phyloP scores from a whole-genome alignment of 2,888 invertebrate genomes.

The Chymomyza amoena region DNA sequence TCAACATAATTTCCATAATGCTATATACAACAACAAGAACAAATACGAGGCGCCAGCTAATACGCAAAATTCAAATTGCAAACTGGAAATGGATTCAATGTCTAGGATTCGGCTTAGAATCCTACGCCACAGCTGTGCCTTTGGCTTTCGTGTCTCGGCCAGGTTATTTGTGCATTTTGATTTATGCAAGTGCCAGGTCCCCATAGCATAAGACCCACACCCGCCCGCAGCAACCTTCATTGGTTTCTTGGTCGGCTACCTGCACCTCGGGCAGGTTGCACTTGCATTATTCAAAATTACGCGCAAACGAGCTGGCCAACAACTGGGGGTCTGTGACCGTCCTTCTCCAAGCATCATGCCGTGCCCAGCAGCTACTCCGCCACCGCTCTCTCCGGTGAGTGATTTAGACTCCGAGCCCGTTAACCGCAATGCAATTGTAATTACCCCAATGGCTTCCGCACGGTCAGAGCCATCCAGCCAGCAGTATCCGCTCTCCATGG shows the following conservation, averaged over 20 bases:
- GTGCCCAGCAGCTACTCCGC: constrained; percentile 1
- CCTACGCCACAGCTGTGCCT: background rate
- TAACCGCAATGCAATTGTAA: constrained; percentile 73
- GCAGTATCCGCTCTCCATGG: constrained; percentile 1
- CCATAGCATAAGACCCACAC: background rate
- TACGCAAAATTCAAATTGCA: constrained; percentile 1
- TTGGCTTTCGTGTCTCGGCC: constrained; percentile 19
- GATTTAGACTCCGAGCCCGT: constrained; percentile 58
- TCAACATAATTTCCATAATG: constrained; percentile 70
- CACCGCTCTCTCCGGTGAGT: constrained; percentile 47
- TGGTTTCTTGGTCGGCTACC: background rate
- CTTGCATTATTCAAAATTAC: constrained; percentile 65
- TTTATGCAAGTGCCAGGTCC: constrained; percentile 52
- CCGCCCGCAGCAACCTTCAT: background rate
- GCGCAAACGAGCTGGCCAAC: constrained; percentile 30
- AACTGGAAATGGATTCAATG: background rate
- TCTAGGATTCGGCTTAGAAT: background rate
- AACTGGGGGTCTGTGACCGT: background rate
- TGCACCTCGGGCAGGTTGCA: constrained; percentile 28
- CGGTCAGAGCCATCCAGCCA: constrained; percentile 15
- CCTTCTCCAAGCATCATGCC: no score
- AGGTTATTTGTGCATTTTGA: constrained; percentile 67
- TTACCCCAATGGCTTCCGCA: constrained; percentile 66
- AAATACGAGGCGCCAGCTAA: background rate
- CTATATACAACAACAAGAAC: constrained; percentile 8